These are phyloP conservation scores for Hippocampus zosterae DNA, from an alignment of 2,113 vertebrate species.

Conservation along the genomic window DNA sequence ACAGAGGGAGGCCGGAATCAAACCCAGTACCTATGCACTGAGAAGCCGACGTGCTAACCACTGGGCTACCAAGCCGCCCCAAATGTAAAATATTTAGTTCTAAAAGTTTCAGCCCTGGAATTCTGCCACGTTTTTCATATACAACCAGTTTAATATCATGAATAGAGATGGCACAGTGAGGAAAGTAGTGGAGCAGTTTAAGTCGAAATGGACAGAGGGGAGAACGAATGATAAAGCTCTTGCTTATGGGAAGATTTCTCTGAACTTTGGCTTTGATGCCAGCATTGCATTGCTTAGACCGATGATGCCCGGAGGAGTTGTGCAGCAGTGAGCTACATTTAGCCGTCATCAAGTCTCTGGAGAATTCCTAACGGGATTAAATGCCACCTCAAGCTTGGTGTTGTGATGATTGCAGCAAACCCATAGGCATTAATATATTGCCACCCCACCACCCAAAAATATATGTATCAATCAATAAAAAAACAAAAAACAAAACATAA, in stretches of 20 bases:
- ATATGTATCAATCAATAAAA: too few species aligned
- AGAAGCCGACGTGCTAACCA: too few species aligned
- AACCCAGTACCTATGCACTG: too few species aligned
- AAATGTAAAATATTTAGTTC: conserved; percentile 27
- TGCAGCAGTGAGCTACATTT: too few species aligned
- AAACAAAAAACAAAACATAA: background rate
- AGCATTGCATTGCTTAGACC: background rate
- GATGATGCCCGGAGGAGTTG: too few species aligned
- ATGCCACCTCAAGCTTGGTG: background rate
- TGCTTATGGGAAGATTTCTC: background rate
- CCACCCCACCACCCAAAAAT: too few species aligned
- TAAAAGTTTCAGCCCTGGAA: conserved; percentile 17
- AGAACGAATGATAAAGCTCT: background rate
- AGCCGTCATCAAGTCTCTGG: too few species aligned
- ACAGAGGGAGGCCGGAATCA: too few species aligned
- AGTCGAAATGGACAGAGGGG: background rate
- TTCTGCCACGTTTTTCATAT: conserved; percentile 5
- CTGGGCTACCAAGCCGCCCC: too few species aligned
- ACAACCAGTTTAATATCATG: conserved; percentile 10
- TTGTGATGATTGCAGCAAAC: background rate
- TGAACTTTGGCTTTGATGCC: background rate
- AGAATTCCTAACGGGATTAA: too few species aligned
- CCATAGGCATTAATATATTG: too few species aligned
- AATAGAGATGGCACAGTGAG: background rate
- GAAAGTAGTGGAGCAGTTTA: background rate